Conservation (phyloP, 1,140 invertebrate species). For the Achatina immaculata region DNA sequence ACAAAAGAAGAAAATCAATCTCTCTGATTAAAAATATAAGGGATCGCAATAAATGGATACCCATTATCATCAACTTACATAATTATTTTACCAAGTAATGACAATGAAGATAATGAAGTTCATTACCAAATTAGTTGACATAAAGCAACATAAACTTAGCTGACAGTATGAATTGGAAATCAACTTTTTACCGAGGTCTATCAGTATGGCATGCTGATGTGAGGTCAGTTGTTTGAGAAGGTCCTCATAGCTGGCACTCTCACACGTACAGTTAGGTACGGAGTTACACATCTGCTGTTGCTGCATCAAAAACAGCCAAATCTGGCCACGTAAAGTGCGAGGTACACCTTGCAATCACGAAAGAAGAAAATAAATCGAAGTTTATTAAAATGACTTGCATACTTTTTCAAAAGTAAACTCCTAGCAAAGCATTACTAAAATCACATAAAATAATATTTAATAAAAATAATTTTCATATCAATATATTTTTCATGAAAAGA, state of each 20-base stretch:
- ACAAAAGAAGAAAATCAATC: too few relatives aligned
- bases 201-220: conserved; percentile 94
- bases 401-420: neutral
- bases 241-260: conserved; percentile 77
- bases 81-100: too few relatives aligned
- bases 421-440: neutral
- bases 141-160: too few relatives aligned
- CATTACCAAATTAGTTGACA: too few relatives aligned
- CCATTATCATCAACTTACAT: too few relatives aligned
- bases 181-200: conserved; percentile 87
- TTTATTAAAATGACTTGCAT: neutral
- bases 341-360: conserved; percentile 81
- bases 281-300: conserved; percentile 76
- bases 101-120: too few relatives aligned
- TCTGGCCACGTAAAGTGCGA: conserved; percentile 85
- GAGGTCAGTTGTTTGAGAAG: conserved; percentile 89
- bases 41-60: too few relatives aligned
- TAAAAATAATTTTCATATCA: neutral
- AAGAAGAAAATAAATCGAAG: neutral
- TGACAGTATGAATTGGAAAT: too few relatives aligned
- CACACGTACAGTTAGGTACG: neutral
- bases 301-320: conserved; percentile 91
- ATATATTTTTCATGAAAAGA: neutral
- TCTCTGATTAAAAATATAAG: too few relatives aligned
- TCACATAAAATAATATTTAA: neutral